A percentile compares a stretch with the other conserved stretches of the same genome.
phyloP scores from a whole-genome alignment of 2,797 vertebrate species.

The Petrocephalus schoutedeni region DNA sequence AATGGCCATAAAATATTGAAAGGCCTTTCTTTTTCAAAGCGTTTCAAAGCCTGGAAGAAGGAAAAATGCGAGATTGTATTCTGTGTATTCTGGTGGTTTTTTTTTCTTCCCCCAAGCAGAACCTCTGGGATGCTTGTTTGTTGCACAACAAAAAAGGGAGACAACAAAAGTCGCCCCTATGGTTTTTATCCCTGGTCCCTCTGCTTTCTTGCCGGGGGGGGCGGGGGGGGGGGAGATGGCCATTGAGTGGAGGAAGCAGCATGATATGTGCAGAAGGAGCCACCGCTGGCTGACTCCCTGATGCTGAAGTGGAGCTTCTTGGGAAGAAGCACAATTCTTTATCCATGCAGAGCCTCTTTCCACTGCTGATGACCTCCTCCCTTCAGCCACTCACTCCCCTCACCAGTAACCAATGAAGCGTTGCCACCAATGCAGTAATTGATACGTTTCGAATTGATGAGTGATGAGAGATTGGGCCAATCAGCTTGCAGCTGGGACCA shows the following conservation, averaged over 20 bases:
- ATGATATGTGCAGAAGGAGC: not conserved
- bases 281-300: not conserved
- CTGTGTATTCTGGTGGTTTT: conserved; percentile 40
- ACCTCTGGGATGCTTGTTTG: conserved; percentile 43
- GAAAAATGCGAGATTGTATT: conserved; percentile 45
- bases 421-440: not conserved
- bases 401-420: not conserved
- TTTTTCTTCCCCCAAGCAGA: not conserved
- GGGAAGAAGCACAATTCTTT: not conserved
- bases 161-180: conserved; percentile 57
- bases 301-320: not conserved
- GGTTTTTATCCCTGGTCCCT: conserved; percentile 49
- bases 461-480: not conserved
- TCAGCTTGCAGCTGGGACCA: not conserved
- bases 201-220: not conserved
- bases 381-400: not conserved
- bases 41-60: conserved; percentile 31
- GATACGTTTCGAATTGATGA: not conserved
- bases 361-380: not conserved
- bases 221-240: not conserved
- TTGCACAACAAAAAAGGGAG: conserved; percentile 43
- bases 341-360: not conserved
- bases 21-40: conserved; percentile 40
- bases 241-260: not conserved
- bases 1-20: conserved; percentile 50